Percentiles rank a stretch among this genome's conserved stretches.
phyloP scores from a whole-genome alignment of 2,888 invertebrate genomes.

The Elegia similella region DNA sequence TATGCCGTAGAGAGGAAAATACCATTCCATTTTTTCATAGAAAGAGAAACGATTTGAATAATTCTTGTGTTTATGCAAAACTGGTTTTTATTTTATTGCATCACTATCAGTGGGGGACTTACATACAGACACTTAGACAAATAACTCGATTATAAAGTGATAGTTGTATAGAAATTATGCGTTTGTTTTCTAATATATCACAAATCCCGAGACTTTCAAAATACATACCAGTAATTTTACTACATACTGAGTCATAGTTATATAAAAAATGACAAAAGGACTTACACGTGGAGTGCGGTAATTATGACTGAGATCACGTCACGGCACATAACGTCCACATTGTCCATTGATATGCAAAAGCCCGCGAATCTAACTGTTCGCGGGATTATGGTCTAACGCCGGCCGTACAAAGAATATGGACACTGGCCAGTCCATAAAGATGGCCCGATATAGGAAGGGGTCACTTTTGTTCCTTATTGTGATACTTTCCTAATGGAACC shows the following conservation, averaged over 20 bases:
- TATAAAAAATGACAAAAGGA: slow-evolving; percentile 6
- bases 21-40: too few relatives aligned
- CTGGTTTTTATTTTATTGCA: too few relatives aligned
- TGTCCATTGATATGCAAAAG: slow-evolving; percentile 69
- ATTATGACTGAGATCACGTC: neutral
- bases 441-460: slow-evolving; percentile 68
- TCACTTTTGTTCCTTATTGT: slow-evolving; percentile 62
- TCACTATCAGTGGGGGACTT: too few relatives aligned
- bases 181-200: too few relatives aligned
- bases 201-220: neutral
- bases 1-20: too few relatives aligned
- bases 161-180: too few relatives aligned
- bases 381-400: slow-evolving; percentile 78
- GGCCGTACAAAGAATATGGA: slow-evolving; percentile 59
- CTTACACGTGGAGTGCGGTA: slow-evolving; percentile 15
- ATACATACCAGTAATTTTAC: slow-evolving; percentile 14
- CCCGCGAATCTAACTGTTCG: slow-evolving; percentile 50
- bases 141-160: too few relatives aligned
- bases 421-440: slow-evolving; percentile 76
- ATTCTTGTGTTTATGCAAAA: too few relatives aligned
- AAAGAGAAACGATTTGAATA: too few relatives aligned
- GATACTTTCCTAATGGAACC: slow-evolving; percentile 76
- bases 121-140: too few relatives aligned
- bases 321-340: slow-evolving; percentile 25
- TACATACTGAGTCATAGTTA: slow-evolving; percentile 11